Evolutionary conservation across 2,888 invertebrate genomes (phyloP), one percentile per base, ranked within the genome.

Genomic region (Lasioglossum malachurum): DNA sequence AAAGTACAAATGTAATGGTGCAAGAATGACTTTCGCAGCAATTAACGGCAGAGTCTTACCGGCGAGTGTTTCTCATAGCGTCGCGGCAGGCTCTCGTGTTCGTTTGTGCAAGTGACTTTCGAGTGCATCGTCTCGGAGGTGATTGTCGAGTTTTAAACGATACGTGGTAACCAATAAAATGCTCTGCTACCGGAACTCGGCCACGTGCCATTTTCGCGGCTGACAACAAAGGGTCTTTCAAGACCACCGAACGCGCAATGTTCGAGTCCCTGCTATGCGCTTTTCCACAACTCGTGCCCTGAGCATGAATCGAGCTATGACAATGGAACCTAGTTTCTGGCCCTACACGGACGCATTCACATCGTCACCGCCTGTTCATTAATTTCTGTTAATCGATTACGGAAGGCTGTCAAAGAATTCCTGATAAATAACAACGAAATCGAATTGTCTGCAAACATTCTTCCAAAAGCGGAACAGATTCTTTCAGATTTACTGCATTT

Each of bases 121-220:
- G 23, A 38, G 35, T 69, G 69, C 23, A 23, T 67, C 35, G 35
- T 67, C 67, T 31, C 67, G 10, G 35, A 23, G 67, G 35, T 38
- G 23, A 69, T 69, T 23, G 69, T 38, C 38, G 38, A 23, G 38
- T 69, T 69, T 69, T 69, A 69, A 69, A 69, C 69, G 69, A 69
- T 69, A 69, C 69, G 69, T 19, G 69, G 69, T 69, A 38, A 69
- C 69, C 69, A 69, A 69, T 69, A 69, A 69, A 69, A 69, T 38
- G 69, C 35, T 69, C 38, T 38, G 23, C 38, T 19, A 76, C 53
- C 76, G 57, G 38, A 60, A 75, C 27, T 46, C 76, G 60, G 60
- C 57, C 60, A 60, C 57, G 27, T 41, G 76, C 38, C 53, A 35
- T 49, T 53, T 60, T 57, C 76, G 23, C 57, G 46, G 46, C 73